Evolutionary conservation across 2,797 vertebrate genomes (phyloP), one percentile per base, ranked within the genome.

Genomic region (Hemibagrus guttatus): DNA sequence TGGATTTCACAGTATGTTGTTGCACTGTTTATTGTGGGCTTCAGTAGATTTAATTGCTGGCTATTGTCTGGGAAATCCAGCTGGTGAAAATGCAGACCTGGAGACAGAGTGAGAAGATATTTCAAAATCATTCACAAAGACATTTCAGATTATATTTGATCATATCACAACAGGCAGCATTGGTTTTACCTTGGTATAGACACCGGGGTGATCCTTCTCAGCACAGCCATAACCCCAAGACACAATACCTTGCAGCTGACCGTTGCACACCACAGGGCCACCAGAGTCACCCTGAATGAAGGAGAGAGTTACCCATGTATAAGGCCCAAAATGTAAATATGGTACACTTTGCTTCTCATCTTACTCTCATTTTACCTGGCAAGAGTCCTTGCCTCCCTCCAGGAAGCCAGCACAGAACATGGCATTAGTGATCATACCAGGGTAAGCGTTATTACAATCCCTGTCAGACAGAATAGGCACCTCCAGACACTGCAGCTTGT

Each of bases 161-260:
- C 19, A 79, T 19, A 49, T 49, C 3, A 17, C 23, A 81, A 81
- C 19, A 79, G 52, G 39, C 6, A 78, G 7, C 23, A 39, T 68
- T 69, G 19, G 54, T 72, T 84, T 87, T 87, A 91, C 91, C 86
- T 92, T 95, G 82, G 91, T 91, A 88, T 95, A 95, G 56, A 94
- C 94, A 0, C 93, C 92, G 42, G 94, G 94, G 11, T 64, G 81
- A n/a, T 89, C 39, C 56, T 87, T 75, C 90, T 88, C 85, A 82
- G 93, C 95, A 56, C 94, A 95, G 52, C 94, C 93, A 0, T 92
- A 89, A 42, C 93, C 94, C 94, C 94, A 95, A 64, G 94, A 95
- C 74, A 95, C 91, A 0, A 95, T 14, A 56, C 93, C 94, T 49
- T 95, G 94, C 35, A 95, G 93, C 23, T 87, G 0, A 19, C 91